Conservation (phyloP, 2,797 vertebrate genomes). For the Siniperca obscura region DNA sequence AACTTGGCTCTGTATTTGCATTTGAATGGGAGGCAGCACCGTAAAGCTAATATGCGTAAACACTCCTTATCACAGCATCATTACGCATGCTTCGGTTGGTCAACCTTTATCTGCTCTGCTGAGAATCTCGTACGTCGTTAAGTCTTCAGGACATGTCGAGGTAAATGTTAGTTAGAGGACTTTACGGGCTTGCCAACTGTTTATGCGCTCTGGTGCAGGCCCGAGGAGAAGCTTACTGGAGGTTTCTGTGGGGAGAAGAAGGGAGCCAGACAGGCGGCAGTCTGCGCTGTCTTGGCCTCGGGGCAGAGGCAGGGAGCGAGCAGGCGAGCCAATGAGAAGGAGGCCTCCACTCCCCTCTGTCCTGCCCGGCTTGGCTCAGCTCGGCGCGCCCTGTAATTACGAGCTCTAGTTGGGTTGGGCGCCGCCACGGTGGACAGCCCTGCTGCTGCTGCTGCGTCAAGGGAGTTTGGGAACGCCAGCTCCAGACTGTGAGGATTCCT, state of each 20-base stretch:
- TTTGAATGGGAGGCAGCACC: slow-evolving; percentile 39
- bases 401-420: slow-evolving; percentile 89
- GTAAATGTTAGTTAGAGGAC: slow-evolving; percentile 27
- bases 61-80: slow-evolving; percentile 49
- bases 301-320: slow-evolving; percentile 84
- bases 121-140: neutral
- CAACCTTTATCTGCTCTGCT: neutral
- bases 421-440: slow-evolving; percentile 83
- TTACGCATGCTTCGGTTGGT: neutral
- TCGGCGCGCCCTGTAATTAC: slow-evolving; percentile 91
- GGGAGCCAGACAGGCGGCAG: slow-evolving; percentile 84
- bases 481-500: slow-evolving; percentile 55
- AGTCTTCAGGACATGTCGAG: neutral
- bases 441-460: slow-evolving; percentile 74
- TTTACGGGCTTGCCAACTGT: slow-evolving; percentile 51
- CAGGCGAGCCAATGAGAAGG: slow-evolving; percentile 91
- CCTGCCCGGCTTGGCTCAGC: slow-evolving; percentile 74
- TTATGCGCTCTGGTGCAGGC: slow-evolving; percentile 46
- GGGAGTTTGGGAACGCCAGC: slow-evolving; percentile 66
- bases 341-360: slow-evolving; percentile 84
- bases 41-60: slow-evolving; percentile 46
- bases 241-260: slow-evolving; percentile 79
- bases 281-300: slow-evolving; percentile 86
- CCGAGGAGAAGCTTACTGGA: slow-evolving; percentile 69
- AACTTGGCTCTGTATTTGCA: slow-evolving; percentile 39